Evolutionary conservation across 1,140 invertebrate species (phyloP), one percentile per base, ranked within the genome.

Genomic region (Temnothorax longispinosus): DNA sequence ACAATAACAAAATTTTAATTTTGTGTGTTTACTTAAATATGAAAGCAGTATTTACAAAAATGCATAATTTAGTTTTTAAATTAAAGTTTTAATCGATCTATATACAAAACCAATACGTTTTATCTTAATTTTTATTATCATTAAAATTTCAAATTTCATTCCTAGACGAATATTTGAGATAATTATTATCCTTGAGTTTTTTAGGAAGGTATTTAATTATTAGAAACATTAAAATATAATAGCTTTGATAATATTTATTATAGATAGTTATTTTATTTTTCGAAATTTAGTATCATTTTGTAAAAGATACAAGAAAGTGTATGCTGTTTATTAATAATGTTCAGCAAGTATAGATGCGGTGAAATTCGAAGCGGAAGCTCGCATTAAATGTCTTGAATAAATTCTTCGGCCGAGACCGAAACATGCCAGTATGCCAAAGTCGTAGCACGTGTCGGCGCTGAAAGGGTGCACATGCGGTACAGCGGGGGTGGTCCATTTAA

Each of bases 401-500:
- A 88, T 87, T 89, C 77, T 80, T 67, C 72, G 88, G 67, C 47
- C 82, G 62, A 58, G 58, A 47, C 77, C 60, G 77, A 74, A 78
- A 87, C 65, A 69, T 77, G 77, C 77, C 21, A 56, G 52, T 60
- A 35, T 72, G 76, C 56, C 27, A 67, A 64, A 84, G 60, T 84
- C 74, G 44, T 77, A 77, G 75, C 88, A 82, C 76, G 88, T 85
- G 78, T 75, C 74, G 82, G 38, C 15, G 77, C 50, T 84, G 89
- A 90, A 90, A 90, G 89, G 88, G 75, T 89, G 82, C 52, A 71
- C 85, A 67, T 71, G 87, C 54, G 35, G 56, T 56, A 64, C 84
- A 65, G 69, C 69, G 88, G 81, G 85, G 88, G 81, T 72, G 89
- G 50, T 77, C 88, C 86, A 89, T 91, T 90, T 91, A 92, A 92